A percentile compares a stretch with the other conserved stretches of the same genome.
Conservation (phyloP, 1,140 invertebrate species). For the Trinorchestia longiramus region DNA sequence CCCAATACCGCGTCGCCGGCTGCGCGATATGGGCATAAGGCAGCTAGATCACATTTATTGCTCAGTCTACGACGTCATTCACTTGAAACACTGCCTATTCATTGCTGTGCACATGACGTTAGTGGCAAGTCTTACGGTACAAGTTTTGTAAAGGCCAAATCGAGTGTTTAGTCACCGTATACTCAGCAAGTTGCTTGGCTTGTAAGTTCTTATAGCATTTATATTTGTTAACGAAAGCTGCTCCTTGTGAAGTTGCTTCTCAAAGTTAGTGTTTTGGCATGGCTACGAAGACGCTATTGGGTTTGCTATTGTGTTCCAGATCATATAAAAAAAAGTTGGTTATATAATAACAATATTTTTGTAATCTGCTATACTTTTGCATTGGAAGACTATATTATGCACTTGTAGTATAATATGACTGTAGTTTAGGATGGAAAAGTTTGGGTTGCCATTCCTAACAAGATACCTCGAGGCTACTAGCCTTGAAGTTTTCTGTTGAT, state of each 20-base stretch:
- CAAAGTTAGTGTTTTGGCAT: no score
- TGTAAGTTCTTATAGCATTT: not conserved
- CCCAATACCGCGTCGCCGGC: not conserved
- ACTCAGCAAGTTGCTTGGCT: not conserved
- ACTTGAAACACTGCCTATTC: not conserved
- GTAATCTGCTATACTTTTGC: no score
- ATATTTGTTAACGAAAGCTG: not conserved
- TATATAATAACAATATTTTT: no score
- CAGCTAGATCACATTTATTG: not conserved
- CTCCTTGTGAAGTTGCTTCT: not conserved
- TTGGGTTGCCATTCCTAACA: no score
- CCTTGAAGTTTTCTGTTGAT: not conserved
- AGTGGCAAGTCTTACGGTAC: not conserved
- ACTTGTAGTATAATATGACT: no score
- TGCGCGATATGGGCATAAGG: not conserved
- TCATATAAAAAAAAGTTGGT: no score
- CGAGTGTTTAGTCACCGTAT: not conserved
- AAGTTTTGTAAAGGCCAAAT: not conserved
- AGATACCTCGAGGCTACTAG: no score
- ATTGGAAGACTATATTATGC: no score
- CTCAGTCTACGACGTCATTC: not conserved
- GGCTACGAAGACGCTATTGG: no score
- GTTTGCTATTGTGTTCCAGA: no score
- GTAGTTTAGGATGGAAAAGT: no score
- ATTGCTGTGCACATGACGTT: not conserved